A percentile compares a stretch with the other conserved stretches of the same genome.
phyloP scores from a whole-genome alignment of 2,888 invertebrate genomes.

The Mellilla xanthometata region DNA sequence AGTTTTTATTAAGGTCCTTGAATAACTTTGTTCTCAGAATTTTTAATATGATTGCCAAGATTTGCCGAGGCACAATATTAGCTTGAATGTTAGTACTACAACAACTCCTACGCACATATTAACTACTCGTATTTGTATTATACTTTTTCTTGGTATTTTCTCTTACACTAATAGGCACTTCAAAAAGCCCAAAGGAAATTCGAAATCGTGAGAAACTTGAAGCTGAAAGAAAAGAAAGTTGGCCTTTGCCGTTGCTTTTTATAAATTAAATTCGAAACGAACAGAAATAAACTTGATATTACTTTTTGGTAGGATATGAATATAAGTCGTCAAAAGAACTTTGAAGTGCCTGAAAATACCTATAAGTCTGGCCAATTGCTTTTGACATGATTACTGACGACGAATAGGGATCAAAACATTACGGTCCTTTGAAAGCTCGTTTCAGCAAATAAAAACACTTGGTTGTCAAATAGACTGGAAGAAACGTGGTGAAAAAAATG shows the following conservation, averaged over 20 bases:
- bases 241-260: no score
- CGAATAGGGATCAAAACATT: neutral
- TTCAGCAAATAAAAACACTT: constrained; percentile 5
- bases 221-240: neutral
- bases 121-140: no score
- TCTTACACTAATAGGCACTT: neutral
- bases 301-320: no score
- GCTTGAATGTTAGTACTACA: neutral
- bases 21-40: constrained; percentile 18
- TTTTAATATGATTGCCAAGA: constrained; percentile 19
- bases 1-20: constrained; percentile 7
- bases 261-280: no score
- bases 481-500: no score
- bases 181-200: neutral
- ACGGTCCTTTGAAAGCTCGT: constrained; percentile 1
- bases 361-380: no score
- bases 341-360: no score
- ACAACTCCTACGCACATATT: neutral
- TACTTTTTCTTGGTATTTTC: neutral
- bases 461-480: neutral
- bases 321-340: no score
- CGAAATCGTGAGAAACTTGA: neutral
- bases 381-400: constrained; percentile 3
- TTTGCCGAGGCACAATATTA: neutral
- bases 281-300: no score